Conservation (phyloP, 2,797 vertebrate species). For the Oreortyx pictus region DNA sequence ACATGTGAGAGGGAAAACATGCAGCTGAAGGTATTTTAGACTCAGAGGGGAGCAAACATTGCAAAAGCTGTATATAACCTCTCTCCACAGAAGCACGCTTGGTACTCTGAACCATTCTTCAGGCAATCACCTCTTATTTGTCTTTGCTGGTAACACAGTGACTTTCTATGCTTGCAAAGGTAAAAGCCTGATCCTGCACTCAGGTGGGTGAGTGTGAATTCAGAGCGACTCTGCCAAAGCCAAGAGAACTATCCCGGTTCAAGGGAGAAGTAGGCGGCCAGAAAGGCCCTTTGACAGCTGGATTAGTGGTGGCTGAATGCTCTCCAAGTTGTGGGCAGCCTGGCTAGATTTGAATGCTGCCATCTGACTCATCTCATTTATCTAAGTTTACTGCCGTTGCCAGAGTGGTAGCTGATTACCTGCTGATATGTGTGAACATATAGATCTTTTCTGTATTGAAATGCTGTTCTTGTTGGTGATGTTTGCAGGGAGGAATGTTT, state of each 20-base stretch:
- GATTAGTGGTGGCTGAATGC: background rate
- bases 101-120: background rate
- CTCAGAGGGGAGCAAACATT: background rate
- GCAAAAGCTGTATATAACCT: background rate
- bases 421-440: background rate
- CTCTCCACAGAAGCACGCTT: background rate
- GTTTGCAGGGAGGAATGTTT: background rate
- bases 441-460: background rate
- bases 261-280: background rate
- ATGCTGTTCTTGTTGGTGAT: background rate
- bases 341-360: background rate
- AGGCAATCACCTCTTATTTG: background rate
- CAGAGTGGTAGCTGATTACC: background rate
- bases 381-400: background rate
- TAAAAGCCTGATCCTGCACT: background rate
- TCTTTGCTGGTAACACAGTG: too few species aligned
- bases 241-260: background rate
- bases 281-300: background rate
- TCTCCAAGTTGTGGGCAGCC: background rate
- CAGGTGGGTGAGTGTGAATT: background rate
- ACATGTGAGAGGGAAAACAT: background rate
- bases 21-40: background rate
- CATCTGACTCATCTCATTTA: background rate
- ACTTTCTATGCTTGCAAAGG: background rate
- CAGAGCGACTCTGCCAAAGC: background rate